Base-by-base conservation (phyloP, 2,797 vertebrate genomes). In the Centropyge bicolor region DNA sequence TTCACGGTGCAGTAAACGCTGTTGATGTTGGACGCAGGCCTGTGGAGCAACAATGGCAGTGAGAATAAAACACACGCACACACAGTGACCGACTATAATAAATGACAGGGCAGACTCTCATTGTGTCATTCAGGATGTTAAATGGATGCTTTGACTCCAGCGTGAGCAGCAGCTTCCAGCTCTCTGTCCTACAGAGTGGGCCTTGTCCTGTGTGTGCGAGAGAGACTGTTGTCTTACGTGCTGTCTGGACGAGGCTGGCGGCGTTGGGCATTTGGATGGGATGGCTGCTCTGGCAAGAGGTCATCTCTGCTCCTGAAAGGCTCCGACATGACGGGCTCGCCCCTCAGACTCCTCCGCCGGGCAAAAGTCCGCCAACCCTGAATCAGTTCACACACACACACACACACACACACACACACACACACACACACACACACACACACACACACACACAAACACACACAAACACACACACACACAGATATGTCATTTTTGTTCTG, bases 231-330 rank as follows among this genome's bases (percentile, higher is more conserved):
- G 78, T 74, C 85, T 87, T 91, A 92, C 88, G 70, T 81, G 78
- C 36, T 83, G 86, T 92, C 86, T 91, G 89, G 81, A 60, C 0
- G 17, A 67, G 6, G 43, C 27, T 82, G 83, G 38, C 13, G 13
- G 46, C 1, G 70, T 8, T 61, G 70, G 56, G 19, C 51, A 0
- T 64, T 48, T 16, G 64, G 70, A 40, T 0, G 74, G 43, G 2
- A 31, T 0, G 10, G 46, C 71, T 78, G 74, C 1, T 86, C 81
- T 65, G 52, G n/a, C 70, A 89, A 41, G 38, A 91, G 84, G 35
- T 86, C 84, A 49, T 91, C 87, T 74, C 88, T 88, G 81, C 80
- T 89, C 54, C 86, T 74, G 48, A 2, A 67, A 31, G 86, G 51
- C 36, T 80, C 76, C 8, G n/a, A 22, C 19, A 36, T 36, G 13